Evolutionary conservation across 2,888 invertebrate species (phyloP).

Genomic region (Parnassius glacialis): DNA sequence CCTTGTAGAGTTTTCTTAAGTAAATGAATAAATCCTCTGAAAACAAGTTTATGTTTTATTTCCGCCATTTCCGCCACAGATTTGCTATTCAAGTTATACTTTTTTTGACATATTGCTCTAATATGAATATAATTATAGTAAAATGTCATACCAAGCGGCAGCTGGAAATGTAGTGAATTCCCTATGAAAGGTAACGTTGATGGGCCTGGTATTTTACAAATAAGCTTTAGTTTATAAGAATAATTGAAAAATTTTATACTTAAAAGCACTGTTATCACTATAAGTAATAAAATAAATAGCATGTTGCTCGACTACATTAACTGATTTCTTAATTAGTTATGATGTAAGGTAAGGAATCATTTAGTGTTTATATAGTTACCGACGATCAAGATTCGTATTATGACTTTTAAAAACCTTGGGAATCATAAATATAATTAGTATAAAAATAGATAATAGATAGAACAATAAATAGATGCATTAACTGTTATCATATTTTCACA

Average conservation of each 20-base stretch:
- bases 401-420: background rate
- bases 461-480: background rate
- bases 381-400: constrained; percentile 10
- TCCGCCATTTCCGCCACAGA: too few species aligned
- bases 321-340: background rate
- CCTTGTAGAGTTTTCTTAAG: constrained; percentile 27
- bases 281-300: background rate
- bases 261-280: background rate
- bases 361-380: background rate
- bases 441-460: too few species aligned
- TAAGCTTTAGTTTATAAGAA: background rate
- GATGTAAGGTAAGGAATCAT: background rate
- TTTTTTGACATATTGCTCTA: background rate
- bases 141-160: background rate
- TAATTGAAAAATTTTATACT: background rate
- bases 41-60: background rate
- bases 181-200: background rate
- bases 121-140: background rate
- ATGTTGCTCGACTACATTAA: background rate
- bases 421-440: constrained; percentile 3
- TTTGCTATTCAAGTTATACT: too few species aligned
- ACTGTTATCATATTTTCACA: background rate
- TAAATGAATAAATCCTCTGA: constrained; percentile 32
- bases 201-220: background rate
- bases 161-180: background rate